phyloP scores from a whole-genome alignment of 2,113 vertebrate genomes.

The Petrocephalus zakoni region DNA sequence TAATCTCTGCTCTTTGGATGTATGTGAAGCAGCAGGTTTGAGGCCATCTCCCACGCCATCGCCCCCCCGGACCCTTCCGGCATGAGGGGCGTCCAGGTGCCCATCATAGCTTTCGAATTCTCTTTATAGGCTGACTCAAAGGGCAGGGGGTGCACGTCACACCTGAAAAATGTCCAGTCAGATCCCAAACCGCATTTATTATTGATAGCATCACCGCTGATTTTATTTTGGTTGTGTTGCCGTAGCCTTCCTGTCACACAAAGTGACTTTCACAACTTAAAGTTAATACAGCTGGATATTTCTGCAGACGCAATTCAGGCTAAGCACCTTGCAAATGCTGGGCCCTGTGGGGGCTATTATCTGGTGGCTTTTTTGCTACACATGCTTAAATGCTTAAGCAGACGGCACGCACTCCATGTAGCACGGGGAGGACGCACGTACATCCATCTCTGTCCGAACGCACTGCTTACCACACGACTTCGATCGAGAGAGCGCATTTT shows the following conservation, averaged over 20 bases:
- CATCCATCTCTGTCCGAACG: not conserved
- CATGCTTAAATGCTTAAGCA: not conserved
- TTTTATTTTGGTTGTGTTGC: not conserved
- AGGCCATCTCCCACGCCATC: not conserved
- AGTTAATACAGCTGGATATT: not conserved
- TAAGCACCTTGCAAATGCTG: not conserved
- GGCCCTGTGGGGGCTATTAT: not conserved
- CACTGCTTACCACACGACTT: too few relatives aligned
- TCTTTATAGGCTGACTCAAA: not conserved
- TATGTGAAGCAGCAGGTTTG: not conserved
- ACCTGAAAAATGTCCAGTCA: not conserved
- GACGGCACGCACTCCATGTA: not conserved
- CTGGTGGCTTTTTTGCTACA: not conserved
- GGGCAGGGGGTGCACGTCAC: not conserved
- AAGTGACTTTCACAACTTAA: not conserved
- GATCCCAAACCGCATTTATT: not conserved
- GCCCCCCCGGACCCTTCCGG: not conserved
- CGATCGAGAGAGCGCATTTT: not conserved
- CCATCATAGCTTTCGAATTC: not conserved
- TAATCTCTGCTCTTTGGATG: not conserved
- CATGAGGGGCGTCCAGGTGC: not conserved
- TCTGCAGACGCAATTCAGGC: not conserved
- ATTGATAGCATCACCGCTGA: not conserved
- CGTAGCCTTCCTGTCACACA: not conserved
- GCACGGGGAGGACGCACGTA: not conserved